These are phyloP conservation scores for Gadus chalcogrammus DNA, from an alignment of 2,113 vertebrate species.

Conservation along the genomic window DNA sequence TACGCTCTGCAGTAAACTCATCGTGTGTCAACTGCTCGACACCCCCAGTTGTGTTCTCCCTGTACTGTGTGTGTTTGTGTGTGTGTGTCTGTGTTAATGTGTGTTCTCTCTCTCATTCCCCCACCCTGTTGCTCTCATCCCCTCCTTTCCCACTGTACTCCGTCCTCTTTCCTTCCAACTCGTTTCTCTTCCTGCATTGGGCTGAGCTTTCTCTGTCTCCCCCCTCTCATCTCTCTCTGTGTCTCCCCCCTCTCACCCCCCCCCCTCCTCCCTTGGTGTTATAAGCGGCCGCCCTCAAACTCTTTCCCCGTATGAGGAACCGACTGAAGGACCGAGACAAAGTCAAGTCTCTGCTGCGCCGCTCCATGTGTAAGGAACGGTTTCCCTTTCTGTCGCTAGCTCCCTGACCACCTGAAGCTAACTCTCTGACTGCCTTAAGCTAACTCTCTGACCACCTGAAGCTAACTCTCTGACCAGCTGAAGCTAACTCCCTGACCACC, in stretches of 20 bases:
- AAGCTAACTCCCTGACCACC: too few species aligned
- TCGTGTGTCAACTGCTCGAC: too few species aligned
- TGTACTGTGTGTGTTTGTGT: too few species aligned
- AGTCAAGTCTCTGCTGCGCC: conserved; percentile 67
- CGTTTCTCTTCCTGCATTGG: conserved; percentile 3
- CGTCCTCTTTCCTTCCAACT: conserved; percentile 17
- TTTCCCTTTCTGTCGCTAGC: conserved; percentile 19
- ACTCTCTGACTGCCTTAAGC: too few species aligned
- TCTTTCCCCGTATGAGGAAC: conserved; percentile 66
- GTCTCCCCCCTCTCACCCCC: background rate
- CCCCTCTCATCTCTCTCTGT: background rate
- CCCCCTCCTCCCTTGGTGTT: conserved; percentile 33
- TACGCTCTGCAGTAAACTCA: too few species aligned
- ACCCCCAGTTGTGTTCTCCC: too few species aligned
- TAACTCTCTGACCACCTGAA: too few species aligned
- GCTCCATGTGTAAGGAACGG: conserved; percentile 67
- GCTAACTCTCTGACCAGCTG: too few species aligned
- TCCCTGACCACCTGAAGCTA: too few species aligned
- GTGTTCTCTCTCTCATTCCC: conserved; percentile 23
- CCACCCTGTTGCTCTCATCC: background rate
- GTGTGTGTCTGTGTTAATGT: conserved; percentile 25
- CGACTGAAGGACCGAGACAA: conserved; percentile 66
- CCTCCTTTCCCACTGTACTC: background rate
- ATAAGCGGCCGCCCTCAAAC: conserved; percentile 55
- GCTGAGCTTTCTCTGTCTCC: background rate